Evolutionary conservation across 1,140 invertebrate genomes (phyloP).

Genomic region (Ladona fulva): DNA sequence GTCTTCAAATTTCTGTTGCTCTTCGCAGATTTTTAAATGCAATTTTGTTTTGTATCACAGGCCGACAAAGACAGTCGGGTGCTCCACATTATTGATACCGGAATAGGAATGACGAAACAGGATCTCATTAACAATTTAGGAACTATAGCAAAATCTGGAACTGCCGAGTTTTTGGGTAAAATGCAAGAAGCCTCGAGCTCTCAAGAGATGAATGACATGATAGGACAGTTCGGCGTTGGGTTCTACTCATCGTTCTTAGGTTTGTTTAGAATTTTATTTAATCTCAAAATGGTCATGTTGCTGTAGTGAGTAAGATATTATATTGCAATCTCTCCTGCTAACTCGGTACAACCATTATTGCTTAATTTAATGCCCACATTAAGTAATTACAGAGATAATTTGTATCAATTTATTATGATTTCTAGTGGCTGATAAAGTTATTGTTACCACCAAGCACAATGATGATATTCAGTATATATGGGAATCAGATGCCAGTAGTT

Average conservation of each 20-base stretch:
- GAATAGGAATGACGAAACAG: slow-evolving; percentile 94
- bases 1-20: not conserved
- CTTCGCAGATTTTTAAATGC: not conserved
- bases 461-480: slow-evolving; percentile 95
- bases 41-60: slow-evolving; percentile 28
- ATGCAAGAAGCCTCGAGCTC: slow-evolving; percentile 63
- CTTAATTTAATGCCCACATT: no score
- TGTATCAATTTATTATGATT: slow-evolving; percentile 5
- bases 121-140: slow-evolving; percentile 95
- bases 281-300: not conserved
- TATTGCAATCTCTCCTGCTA: no score
- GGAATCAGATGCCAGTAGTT: slow-evolving; percentile 89
- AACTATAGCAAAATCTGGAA: slow-evolving; percentile 98
- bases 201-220: slow-evolving; percentile 74
- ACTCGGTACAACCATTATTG: no score
- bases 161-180: slow-evolving; percentile 93
- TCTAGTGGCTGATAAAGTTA: slow-evolving; percentile 73
- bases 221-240: slow-evolving; percentile 94
- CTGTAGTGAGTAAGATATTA: not conserved
- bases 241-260: slow-evolving; percentile 94
- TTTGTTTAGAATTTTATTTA: slow-evolving; percentile 24
- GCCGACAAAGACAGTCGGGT: slow-evolving; percentile 93
- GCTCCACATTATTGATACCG: slow-evolving; percentile 92
- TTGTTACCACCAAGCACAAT: slow-evolving; percentile 93
- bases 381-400: slow-evolving; percentile 11